Conservation (phyloP, 2,797 vertebrate species). For the Gambusia yucatana region DNA sequence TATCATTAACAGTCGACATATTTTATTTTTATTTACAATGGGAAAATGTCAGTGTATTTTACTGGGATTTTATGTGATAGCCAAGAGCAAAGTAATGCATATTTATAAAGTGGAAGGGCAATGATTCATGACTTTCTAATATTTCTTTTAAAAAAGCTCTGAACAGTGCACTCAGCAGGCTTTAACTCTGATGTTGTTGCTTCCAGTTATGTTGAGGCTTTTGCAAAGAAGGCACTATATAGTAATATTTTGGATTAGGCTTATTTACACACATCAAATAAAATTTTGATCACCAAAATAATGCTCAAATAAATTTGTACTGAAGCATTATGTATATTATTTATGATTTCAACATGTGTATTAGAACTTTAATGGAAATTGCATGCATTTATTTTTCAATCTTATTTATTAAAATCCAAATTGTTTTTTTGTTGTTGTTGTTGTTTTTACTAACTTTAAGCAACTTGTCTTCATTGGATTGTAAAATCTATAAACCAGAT, state of each 20-base stretch:
- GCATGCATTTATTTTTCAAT: background rate
- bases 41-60: background rate
- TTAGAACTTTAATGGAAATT: background rate
- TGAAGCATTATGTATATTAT: background rate
- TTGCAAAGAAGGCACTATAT: background rate
- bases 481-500: background rate
- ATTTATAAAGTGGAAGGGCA: background rate
- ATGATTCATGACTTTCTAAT: background rate
- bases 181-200: background rate
- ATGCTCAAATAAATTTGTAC: background rate
- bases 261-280: background rate
- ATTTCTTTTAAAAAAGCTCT: background rate
- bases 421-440: too few relatives aligned
- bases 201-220: background rate
- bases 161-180: background rate
- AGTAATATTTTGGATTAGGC: background rate
- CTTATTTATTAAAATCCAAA: background rate
- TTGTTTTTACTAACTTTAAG: background rate
- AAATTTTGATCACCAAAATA: background rate
- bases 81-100: background rate
- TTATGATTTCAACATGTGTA: background rate
- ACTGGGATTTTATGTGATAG: background rate
- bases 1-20: background rate
- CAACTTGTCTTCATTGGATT: background rate
- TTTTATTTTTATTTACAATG: constrained; percentile 4